Percentiles rank a stretch among this genome's conserved stretches.
These are phyloP conservation scores for Otolemur crassicaudatus DNA, from an alignment of 2,797 vertebrate species.

Conservation along the genomic window DNA sequence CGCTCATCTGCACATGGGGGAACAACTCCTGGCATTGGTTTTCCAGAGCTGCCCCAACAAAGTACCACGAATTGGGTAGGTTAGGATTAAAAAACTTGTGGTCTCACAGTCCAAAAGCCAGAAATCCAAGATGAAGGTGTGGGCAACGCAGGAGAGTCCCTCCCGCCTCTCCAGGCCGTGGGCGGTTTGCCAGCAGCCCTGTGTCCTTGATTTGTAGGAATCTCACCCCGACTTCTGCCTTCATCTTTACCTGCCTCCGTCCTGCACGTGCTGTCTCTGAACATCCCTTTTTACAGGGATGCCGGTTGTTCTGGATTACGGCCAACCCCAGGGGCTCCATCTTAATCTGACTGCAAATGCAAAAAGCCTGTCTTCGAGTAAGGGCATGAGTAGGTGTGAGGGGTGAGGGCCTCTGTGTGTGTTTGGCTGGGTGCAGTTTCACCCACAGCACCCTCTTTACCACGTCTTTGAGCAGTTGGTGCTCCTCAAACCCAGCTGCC, in stretches of 20 bases:
- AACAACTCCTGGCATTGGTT: neutral
- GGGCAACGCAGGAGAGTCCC: too few species aligned
- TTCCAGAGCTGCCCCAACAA: too few species aligned
- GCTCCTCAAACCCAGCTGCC: neutral
- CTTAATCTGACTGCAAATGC: neutral
- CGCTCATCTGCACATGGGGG: neutral
- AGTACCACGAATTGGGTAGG: neutral
- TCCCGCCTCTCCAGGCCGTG: neutral
- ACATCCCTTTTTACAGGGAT: neutral
- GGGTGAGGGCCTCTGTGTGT: neutral
- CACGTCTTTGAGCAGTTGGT: neutral
- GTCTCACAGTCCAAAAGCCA: neutral
- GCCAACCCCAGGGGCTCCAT: neutral
- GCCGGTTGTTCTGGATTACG: neutral
- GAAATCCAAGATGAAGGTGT: neutral
- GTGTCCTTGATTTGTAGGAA: neutral
- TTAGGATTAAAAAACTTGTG: neutral
- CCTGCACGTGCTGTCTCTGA: neutral
- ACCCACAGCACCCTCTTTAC: neutral
- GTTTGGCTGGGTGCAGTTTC: neutral
- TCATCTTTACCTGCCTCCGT: neutral
- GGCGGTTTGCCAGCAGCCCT: neutral
- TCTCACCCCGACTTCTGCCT: neutral
- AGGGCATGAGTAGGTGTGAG: fast-evolving
- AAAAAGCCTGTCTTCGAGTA: neutral